Percentiles rank a stretch among this genome's conserved stretches.
Conservation (phyloP, 1,140 invertebrate species). For the Brachionus rotundiformis region DNA sequence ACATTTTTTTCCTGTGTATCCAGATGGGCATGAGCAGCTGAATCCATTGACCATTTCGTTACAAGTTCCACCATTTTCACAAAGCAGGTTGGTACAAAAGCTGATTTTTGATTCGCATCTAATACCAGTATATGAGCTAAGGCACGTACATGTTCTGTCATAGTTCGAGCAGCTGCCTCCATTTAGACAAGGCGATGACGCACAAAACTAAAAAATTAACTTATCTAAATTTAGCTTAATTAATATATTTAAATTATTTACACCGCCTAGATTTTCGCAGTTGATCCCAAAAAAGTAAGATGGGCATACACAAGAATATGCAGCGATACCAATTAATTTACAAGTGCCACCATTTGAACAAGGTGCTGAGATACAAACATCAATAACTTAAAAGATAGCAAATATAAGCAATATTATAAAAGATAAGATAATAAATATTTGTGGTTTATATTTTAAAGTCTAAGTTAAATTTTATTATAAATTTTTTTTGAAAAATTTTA, state of each 20-base stretch:
- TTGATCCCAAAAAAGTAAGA: slow-evolving; percentile 53
- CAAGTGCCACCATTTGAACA: slow-evolving; percentile 56
- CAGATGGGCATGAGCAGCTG: slow-evolving; percentile 32
- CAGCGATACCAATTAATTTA: slow-evolving; percentile 57
- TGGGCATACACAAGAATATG: slow-evolving; percentile 53
- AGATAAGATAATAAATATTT: not conserved
- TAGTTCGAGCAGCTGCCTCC: no score
- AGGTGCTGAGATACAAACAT: slow-evolving; percentile 43
- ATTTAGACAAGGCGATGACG: slow-evolving; percentile 54
- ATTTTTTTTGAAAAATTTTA: not conserved
- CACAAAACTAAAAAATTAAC: not conserved
- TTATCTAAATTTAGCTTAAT: not conserved
- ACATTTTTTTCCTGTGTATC: slow-evolving; percentile 46
- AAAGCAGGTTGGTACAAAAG: slow-evolving; percentile 56
- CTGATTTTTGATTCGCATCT: slow-evolving; percentile 55
- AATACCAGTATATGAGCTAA: slow-evolving; percentile 49
- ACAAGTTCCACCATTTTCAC: slow-evolving; percentile 57
- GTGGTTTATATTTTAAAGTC: no score
- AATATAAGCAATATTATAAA: no score
- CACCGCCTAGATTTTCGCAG: not conserved
- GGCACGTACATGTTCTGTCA: no score
- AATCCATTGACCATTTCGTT: slow-evolving; percentile 57
- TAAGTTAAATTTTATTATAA: not conserved
- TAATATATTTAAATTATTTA: not conserved
- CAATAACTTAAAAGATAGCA: no score